Base-by-base conservation (phyloP, 1,140 invertebrate species). In the Ceratitis capitata region DNA sequence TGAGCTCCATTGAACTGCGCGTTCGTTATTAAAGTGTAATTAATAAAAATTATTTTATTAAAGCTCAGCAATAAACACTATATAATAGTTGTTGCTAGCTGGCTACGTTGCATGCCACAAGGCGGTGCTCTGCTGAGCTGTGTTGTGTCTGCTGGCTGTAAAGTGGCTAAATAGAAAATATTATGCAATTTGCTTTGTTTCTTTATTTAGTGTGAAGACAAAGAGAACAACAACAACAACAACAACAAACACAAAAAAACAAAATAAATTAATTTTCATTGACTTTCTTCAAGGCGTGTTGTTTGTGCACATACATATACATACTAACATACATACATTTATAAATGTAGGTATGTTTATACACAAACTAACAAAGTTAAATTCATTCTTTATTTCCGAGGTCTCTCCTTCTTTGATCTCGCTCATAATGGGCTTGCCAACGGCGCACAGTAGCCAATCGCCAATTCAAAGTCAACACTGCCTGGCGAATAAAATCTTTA, bases 211-310 rank as follows among this genome's bases (percentile, higher is more conserved):
- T 39, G 69, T 42, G 69, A 78, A 78, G 45, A 78, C 39, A 53
- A 53, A 16, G n/a, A 53, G 16, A 56, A 56, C 3, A 23, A 47
- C 45, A 47, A 12, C 45, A 47, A 56, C n/a, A 56, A 56, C 5
- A 51, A 19, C 49, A 56, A 56, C 9, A 56, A n/a, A n/a, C n/a
- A 61, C 47, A 61, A 61, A 61, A 61, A 4, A 26, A n/a, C n/a
- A n/a, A n/a, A n/a, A 78, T 39, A 78, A 78, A 78, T 78, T 78
- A 78, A 78, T 78, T 78, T 78, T 78, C 69, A 78, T 78, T 78
- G 69, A 78, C 69, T 78, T 78, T 78, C 39, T 45, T 78, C n/a
- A 78, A 26, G 69, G 69, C 69, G 9, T n/a, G 12, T 14, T 39
- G 7, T n/a, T 42, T 69, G n/a, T 42, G 39, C 39, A 39, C n/a